Evolutionary conservation across 2,113 vertebrate genomes (phyloP), one percentile per base, ranked within the genome.

Genomic region (Heliornis fulica): DNA sequence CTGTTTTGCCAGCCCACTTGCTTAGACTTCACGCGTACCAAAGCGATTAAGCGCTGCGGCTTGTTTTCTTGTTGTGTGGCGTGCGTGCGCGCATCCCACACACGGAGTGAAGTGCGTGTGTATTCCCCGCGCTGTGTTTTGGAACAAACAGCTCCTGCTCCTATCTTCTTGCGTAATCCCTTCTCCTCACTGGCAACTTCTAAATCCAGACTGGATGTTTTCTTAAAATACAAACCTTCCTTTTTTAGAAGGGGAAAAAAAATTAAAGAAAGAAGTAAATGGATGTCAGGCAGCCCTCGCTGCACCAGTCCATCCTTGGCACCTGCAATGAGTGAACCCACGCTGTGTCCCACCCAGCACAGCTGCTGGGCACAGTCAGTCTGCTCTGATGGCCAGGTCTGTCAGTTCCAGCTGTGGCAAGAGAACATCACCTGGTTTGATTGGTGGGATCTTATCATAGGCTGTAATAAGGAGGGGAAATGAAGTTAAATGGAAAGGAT

Each of bases 251-350:
- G 46, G 46, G 8, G 46, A 11, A 21, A 46, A 13, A 20, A 22
- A 46, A 46, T 20, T n/a, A 20, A 46, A 46, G 21, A 45, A 45
- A 46, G 21, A 10, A 51, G 40, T 26, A 51, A 25, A 18, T 34
- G 36, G 3, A 6, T 20, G 22, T 38, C 57, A 54, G 31, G 38
- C 40, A 89, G 56, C 45, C 29, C 20, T 70, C 16, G 11, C 32
- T 46, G 56, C 28, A 15, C 9, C 48, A 50, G 56, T 50, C 12
- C 34, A 46, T 9, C n/a, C 46, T 78, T 29, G 50, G 51, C 20
- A 84, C 29, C 64, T 17, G 19, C 7, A 38, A 0, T 0, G 3
- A 0, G 0, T 50, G 38, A 66, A 15, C 6, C 50, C 1, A 1
- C 26, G 50, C 19, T 50, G 0, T 22, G 38, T 34, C 69, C 41